Base-by-base conservation (phyloP, 2,797 vertebrate species). In the Eulemur albifrons region DNA sequence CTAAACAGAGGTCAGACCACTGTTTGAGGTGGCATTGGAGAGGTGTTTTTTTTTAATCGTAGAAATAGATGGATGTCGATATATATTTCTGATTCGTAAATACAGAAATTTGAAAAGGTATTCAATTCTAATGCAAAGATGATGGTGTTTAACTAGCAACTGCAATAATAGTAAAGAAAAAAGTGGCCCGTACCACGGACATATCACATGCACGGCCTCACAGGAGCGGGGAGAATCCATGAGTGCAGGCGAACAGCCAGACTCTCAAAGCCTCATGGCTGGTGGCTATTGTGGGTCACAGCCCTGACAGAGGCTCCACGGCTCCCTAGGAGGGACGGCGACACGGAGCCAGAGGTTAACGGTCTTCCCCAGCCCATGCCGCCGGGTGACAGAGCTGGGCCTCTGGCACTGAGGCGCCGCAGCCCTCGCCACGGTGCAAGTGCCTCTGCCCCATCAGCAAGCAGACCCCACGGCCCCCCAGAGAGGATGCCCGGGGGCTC, bases 251-350 rank as follows among this genome's bases (percentile, higher is more conserved):
- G 65, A 45, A 7, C 18, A 23, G n/a, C 10, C 25, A 1, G 20
- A 25, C 30, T 70, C 27, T 1, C 12, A 13, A 13, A 32, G 43
- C 11, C 38, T 67, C 75, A 7, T 4, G 23, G 48, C 27, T 10
- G 13, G 23, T 4, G 38, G 48, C 59, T 52, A 10, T 38, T 40
- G 40, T 40, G 40, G 5, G 40, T 3, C 5, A 18, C 1, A 59
- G 88, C 95, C 95, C 95, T 88, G 90, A 89, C 96, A 97, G 94
- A 95, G 38, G 25, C 25, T 18, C 32, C 14, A 1, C 27, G 27
- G 35, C 32, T 61, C 21, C 23, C 76, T 98, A 96, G 93, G 89
- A 96, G 94, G 96, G 96, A 94, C 86, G 92, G 81, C 96, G 91
- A 88, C 4, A 93, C 10, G 40, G 59, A 97, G 82, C 93, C 59